Conservation (phyloP, 2,113 vertebrate genomes). For the Lynx canadensis region DNA sequence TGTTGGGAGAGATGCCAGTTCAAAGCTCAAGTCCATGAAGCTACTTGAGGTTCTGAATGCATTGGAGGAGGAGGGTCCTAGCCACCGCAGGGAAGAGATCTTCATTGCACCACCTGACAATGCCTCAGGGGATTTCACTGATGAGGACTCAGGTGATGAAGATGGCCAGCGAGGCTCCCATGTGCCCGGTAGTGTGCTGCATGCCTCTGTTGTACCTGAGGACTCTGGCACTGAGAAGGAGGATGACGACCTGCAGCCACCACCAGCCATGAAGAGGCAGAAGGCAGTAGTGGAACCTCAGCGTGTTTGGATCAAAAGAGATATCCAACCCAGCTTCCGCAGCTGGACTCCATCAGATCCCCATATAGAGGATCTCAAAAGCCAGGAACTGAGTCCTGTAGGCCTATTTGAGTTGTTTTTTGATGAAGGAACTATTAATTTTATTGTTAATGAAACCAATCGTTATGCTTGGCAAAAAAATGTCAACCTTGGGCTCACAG, state of each 20-base stretch:
- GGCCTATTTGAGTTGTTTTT: constrained; percentile 75
- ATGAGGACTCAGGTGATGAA: constrained; percentile 65
- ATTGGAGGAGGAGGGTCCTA: constrained; percentile 27
- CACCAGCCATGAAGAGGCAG: neutral
- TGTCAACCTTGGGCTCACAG: constrained; percentile 43
- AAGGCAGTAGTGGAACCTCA: neutral
- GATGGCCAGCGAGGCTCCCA: neutral
- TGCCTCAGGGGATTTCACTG: constrained; percentile 51
- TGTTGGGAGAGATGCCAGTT: neutral
- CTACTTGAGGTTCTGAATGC: constrained; percentile 65
- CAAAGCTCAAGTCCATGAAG: constrained; percentile 30
- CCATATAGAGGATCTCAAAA: constrained; percentile 70
- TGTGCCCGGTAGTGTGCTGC: constrained; percentile 33
- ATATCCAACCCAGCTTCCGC: constrained; percentile 14
- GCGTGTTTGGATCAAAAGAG: constrained; percentile 57
- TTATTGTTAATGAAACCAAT: constrained; percentile 71
- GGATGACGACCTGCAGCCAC: neutral
- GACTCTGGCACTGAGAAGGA: neutral
- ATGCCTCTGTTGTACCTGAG: constrained; percentile 50
- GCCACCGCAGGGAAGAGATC: constrained; percentile 21
- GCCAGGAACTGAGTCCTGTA: constrained; percentile 68
- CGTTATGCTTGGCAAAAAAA: constrained; percentile 66
- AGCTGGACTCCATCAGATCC: constrained; percentile 58
- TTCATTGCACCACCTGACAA: constrained; percentile 27
- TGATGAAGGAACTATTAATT: constrained; percentile 63